phyloP scores from a whole-genome alignment of 92 coral and sea anemone species.

The Hydrozoanthus gracilis region DNA sequence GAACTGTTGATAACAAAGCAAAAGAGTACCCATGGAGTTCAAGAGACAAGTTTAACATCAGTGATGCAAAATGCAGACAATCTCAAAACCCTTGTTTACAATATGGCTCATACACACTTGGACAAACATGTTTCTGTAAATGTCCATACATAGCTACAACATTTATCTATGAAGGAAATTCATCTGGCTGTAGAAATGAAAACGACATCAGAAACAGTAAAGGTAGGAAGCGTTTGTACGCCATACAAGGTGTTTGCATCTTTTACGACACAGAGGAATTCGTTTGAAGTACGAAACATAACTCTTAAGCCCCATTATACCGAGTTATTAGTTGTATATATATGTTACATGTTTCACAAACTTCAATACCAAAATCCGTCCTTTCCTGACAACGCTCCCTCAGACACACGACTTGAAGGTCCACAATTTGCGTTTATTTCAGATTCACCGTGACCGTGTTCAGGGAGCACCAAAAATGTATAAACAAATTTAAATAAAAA shows the following conservation, averaged over 20 bases:
- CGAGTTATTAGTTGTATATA: background rate
- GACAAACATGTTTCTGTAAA: slow-evolving; percentile 15
- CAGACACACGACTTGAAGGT: too few relatives aligned
- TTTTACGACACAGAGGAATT: too few relatives aligned
- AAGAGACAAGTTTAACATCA: slow-evolving; percentile 25
- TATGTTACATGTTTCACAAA: background rate
- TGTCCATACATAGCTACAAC: slow-evolving; percentile 16
- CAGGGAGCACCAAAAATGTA: too few relatives aligned
- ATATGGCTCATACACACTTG: slow-evolving; percentile 20
- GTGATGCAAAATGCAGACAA: background rate
- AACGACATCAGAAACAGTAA: background rate
- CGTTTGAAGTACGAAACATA: too few relatives aligned
- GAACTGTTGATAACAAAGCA: slow-evolving; percentile 9
- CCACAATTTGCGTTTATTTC: too few relatives aligned
- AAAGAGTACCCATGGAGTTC: slow-evolving; percentile 33
- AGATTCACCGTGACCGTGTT: too few relatives aligned
- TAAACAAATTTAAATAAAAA: too few relatives aligned
- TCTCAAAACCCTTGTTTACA: slow-evolving; percentile 9
- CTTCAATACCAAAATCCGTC: background rate
- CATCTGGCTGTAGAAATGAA: background rate
- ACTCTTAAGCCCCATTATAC: background rate
- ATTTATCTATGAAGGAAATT: slow-evolving; percentile 7
- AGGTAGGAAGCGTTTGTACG: background rate
- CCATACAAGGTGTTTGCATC: too few relatives aligned
- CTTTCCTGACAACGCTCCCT: background rate